Conservation (phyloP, 2,888 invertebrate genomes). For the Cerceris ruficornis region DNA sequence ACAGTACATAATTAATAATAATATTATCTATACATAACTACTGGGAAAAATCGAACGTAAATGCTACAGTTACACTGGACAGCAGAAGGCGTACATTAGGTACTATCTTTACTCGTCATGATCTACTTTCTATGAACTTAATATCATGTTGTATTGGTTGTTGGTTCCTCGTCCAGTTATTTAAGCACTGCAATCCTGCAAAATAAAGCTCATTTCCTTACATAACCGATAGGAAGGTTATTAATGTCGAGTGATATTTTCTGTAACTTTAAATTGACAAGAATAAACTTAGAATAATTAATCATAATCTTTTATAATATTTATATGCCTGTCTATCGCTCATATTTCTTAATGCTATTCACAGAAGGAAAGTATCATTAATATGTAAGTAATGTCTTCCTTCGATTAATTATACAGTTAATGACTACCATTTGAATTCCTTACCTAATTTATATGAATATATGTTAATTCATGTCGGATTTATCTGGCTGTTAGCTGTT, state of each 20-base stretch:
- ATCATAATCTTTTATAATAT: too few relatives aligned
- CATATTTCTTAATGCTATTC: too few relatives aligned
- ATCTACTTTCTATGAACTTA: conserved; percentile 43
- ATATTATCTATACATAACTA: conserved; percentile 46
- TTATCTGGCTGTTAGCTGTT: conserved; percentile 73
- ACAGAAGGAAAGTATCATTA: too few relatives aligned
- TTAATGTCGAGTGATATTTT: not conserved
- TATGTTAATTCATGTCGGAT: conserved; percentile 70
- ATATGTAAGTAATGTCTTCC: too few relatives aligned
- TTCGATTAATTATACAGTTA: too few relatives aligned
- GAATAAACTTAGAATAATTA: too few relatives aligned
- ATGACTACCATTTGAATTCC: not conserved
- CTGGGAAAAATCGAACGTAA: conserved; percentile 54
- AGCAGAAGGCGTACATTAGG: conserved; percentile 66
- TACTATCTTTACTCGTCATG: conserved; percentile 56
- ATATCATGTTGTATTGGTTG: conserved; percentile 37
- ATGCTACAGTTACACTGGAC: conserved; percentile 71
- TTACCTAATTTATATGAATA: conserved; percentile 55
- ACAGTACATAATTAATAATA: conserved; percentile 47
- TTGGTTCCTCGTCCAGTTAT: conserved; percentile 44
- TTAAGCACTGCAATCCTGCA: conserved; percentile 58
- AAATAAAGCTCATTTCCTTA: conserved; percentile 23
- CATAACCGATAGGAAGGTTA: not conserved
- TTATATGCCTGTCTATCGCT: too few relatives aligned
- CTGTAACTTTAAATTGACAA: too few relatives aligned